These are phyloP conservation scores for Eulemur albifrons DNA, from an alignment of 2,797 vertebrate species.

Conservation along the genomic window DNA sequence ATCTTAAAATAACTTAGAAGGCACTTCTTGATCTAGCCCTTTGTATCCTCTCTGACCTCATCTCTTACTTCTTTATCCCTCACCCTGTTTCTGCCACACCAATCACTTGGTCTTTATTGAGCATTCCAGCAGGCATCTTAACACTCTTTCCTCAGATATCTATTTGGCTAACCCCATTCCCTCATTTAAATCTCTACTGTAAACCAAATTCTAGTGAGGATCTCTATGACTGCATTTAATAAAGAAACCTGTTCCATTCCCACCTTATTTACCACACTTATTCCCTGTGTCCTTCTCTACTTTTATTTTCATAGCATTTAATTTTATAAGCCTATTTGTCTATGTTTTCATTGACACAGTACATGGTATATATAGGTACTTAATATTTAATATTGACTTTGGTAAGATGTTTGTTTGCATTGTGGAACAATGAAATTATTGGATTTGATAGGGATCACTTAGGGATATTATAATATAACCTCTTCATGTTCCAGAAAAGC, in stretches of 20 bases:
- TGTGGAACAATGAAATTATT: background rate
- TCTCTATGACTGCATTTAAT: background rate
- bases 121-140: background rate
- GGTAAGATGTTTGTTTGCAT: background rate
- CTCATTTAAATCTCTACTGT: conserved; percentile 23
- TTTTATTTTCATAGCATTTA: background rate
- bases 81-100: background rate
- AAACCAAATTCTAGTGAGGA: background rate
- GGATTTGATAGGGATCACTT: background rate
- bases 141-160: background rate
- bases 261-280: background rate
- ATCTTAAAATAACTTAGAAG: background rate
- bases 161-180: background rate
- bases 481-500: background rate
- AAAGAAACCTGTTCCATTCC: background rate
- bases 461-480: background rate
- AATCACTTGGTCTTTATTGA: background rate
- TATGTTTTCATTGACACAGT: background rate
- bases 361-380: background rate
- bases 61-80: background rate
- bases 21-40: background rate
- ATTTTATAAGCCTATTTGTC: background rate
- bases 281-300: background rate
- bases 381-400: conserved; percentile 10
- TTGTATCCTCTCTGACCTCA: background rate